Evolutionary conservation across 1,140 invertebrate genomes (phyloP), one percentile per base, ranked within the genome.

Genomic region (Atta texana): DNA sequence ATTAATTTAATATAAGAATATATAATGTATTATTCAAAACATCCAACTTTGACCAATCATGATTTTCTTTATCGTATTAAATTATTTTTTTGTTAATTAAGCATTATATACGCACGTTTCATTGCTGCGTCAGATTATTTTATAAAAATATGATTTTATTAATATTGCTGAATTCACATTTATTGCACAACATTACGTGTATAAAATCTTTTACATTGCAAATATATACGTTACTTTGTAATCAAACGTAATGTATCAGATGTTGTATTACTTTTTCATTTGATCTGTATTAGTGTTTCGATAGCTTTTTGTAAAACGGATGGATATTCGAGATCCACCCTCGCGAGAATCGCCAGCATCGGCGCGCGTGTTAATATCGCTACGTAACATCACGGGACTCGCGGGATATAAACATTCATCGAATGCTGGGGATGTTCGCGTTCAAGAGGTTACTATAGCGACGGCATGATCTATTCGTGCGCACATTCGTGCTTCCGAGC

Each of bases 391-490:
- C 63, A 28, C 2, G 49, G 31, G n/a, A 31, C 57, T 74, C 64
- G 74, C 69, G 77, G 64, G 4, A 89, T 89, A 89, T 87, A 69
- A 55, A 66, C 31, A 77, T 87, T 77, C 44, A 68, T 78, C 75
- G 28, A 21, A 59, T 16, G 10, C 5, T 21, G 3, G 61, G 39
- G 57, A 57, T 71, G 85, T 69, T 55, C 72, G 64, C 76, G 87
- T 87, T 66, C 86, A 89, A 86, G 76, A 86, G 81, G 92, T 92
- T 92, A 75, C 90, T 90, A 92, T 86, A 90, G 87, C 77, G 85
- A 91, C 91, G 90, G 77, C 69, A 84, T 89, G 85, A 89, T 92
- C 84, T 90, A 85, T 86, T 61, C 61, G 69, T 91, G 91, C 91
- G 91, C 92, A 92, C 89, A 89, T 21, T 91, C 91, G 76, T 59